Evolutionary conservation across 2,113 vertebrate species (phyloP).

Genomic region (Pelvicachromis taeniatus): DNA sequence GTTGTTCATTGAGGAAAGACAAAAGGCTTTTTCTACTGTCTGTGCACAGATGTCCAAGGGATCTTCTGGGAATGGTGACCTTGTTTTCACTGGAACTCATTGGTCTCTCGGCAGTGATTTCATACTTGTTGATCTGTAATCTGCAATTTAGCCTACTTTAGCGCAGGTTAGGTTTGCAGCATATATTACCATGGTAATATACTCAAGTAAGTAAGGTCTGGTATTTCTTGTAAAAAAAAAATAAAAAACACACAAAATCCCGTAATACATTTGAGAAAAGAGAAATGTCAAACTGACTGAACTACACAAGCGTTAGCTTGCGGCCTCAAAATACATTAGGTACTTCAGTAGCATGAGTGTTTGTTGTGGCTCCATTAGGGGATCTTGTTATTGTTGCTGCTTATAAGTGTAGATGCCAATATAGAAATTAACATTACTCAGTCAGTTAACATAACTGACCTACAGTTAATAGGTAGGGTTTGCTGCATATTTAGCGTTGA

Average conservation of each 20-base stretch:
- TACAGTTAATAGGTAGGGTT: not conserved
- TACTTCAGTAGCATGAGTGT: not conserved
- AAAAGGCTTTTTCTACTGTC: not conserved
- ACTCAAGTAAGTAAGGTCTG: not conserved
- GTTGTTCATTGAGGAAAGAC: not conserved
- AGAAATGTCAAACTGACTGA: not conserved
- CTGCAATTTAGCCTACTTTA: not conserved
- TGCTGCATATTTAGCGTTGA: not conserved
- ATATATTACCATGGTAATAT: not conserved
- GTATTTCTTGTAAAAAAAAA: not conserved
- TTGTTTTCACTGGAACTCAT: not conserved
- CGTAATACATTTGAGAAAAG: accelerated
- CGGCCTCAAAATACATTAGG: not conserved
- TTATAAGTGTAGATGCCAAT: not conserved
- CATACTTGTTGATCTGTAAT: not conserved
- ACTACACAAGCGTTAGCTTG: not conserved
- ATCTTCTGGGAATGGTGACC: not conserved
- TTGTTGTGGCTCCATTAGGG: not conserved
- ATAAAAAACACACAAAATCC: not conserved
- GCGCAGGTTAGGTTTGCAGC: not conserved
- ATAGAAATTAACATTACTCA: not conserved
- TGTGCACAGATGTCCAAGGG: not conserved
- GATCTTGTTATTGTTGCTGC: not conserved
- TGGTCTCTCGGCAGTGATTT: not conserved
- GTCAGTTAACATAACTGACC: not conserved